Evolutionary conservation across 2,797 vertebrate species (phyloP).

Genomic region (Uromys caudimaculatus): DNA sequence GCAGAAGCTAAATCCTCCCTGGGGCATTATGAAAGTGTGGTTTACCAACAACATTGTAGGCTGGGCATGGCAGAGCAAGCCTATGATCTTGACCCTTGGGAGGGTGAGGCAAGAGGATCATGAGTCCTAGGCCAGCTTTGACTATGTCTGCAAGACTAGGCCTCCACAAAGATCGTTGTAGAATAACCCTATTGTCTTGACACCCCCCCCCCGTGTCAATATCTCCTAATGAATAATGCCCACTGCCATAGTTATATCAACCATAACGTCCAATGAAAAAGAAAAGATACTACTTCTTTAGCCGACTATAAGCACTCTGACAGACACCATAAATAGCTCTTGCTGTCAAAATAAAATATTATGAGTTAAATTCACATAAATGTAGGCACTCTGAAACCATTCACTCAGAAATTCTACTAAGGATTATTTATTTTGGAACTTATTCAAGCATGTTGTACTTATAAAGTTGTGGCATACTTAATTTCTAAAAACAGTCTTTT

Average conservation of each 20-base stretch:
- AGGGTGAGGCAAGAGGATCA: neutral
- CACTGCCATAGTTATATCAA: neutral
- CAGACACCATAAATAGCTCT: slow-evolving; percentile 14
- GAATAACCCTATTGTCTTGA: neutral
- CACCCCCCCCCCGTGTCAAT: neutral
- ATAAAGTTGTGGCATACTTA: neutral
- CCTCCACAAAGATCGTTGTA: neutral
- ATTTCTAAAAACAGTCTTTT: slow-evolving; percentile 49
- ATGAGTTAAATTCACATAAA: slow-evolving; percentile 26
- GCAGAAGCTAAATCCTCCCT: neutral
- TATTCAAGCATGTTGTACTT: neutral
- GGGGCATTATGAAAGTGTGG: neutral
- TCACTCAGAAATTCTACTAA: neutral
- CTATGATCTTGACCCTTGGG: neutral
- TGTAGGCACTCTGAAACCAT: neutral
- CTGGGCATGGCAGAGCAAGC: neutral
- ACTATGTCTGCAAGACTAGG: neutral
- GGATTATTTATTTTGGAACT: slow-evolving; percentile 37
- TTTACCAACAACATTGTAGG: neutral
- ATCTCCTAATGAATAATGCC: neutral
- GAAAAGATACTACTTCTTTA: neutral
- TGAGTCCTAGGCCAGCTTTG: neutral
- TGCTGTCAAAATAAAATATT: slow-evolving; percentile 35
- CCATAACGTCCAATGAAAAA: neutral
- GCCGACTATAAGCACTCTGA: neutral